Base-by-base conservation (phyloP, 2,888 invertebrate species). In the Trichogramma dendrolimi region DNA sequence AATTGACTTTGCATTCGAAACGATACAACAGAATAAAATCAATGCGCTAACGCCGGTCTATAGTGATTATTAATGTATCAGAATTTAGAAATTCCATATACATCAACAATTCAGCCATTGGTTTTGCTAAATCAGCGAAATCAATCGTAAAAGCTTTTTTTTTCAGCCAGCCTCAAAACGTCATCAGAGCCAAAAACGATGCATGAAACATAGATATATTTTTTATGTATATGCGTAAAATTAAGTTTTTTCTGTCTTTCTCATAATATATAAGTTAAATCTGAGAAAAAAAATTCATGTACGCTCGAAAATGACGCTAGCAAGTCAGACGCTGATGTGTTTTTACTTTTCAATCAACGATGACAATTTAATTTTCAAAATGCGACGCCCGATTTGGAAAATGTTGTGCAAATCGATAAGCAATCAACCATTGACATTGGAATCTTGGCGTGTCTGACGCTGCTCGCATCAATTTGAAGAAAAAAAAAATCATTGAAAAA, bases 61-160 rank as follows among this genome's bases (percentile, higher is more conserved):
- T 69, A 60, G 27, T 27, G 27, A 27, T 27, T 27, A 27, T 27
- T 27, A 27, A 27, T 27, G 27, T 3, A 27, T 27, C 27, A 27
- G 27, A 27, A 27, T 27, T 27, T 27, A 27, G 27, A 27, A 27
- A 27, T 27, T 27, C 27, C 27, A 27, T 27, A 27, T 27, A 27
- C 27, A 27, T 27, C 27, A 27, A 27, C 27, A 27, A 27, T 27
- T 27, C 27, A 27, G 64, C 65, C 69, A 41, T 53, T 46, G 56
- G 55, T 64, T 10, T 66, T 62, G 58, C 69, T 71, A 70, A 71
- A 71, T 68, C 63, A 70, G 71, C 69, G 66, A 74, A 73, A 72
- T 69, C 60, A 71, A 72, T 65, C 56, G 66, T 67, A 70, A 70
- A 73, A 75, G 72, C 73, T 70, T 71, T 27, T 71, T 27, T 27